phyloP scores from a whole-genome alignment of 2,113 vertebrate species.

The Axis porcinus region DNA sequence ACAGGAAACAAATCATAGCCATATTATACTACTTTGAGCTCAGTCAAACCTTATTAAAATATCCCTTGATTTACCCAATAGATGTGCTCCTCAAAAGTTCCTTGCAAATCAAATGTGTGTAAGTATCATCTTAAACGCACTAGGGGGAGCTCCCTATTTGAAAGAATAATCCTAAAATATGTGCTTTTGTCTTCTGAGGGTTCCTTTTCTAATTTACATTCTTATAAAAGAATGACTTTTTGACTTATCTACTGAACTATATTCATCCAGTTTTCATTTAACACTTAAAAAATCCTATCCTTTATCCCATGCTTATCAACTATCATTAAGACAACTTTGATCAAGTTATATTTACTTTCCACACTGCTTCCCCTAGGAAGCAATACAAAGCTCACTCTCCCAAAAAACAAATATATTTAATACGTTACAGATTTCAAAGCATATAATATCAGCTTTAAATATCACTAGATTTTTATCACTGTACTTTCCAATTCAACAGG shows the following conservation, averaged over 20 bases:
- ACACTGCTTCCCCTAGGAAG: not conserved
- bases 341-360: not conserved
- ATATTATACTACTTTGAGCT: not conserved
- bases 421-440: not conserved
- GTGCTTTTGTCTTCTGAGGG: not conserved
- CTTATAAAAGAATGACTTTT: not conserved
- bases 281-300: not conserved
- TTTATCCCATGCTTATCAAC: not conserved
- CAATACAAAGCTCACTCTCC: not conserved
- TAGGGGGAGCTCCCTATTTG: slow-evolving; percentile 45
- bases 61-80: not conserved
- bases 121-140: slow-evolving; percentile 22
- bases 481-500: slow-evolving; percentile 34
- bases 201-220: slow-evolving; percentile 2
- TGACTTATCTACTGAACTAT: not conserved
- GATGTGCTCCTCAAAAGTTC: not conserved
- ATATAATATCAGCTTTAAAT: not conserved
- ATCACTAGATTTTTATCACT: not conserved
- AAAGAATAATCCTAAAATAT: not conserved
- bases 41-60: slow-evolving; percentile 27
- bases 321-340: not conserved
- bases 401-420: not conserved
- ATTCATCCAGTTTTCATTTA: not conserved
- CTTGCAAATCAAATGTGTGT: slow-evolving; percentile 16
- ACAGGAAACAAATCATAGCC: not conserved